Evolutionary conservation across 1,140 invertebrate species (phyloP), one percentile per base, ranked within the genome.

Genomic region (Neodiprion pinetum): DNA sequence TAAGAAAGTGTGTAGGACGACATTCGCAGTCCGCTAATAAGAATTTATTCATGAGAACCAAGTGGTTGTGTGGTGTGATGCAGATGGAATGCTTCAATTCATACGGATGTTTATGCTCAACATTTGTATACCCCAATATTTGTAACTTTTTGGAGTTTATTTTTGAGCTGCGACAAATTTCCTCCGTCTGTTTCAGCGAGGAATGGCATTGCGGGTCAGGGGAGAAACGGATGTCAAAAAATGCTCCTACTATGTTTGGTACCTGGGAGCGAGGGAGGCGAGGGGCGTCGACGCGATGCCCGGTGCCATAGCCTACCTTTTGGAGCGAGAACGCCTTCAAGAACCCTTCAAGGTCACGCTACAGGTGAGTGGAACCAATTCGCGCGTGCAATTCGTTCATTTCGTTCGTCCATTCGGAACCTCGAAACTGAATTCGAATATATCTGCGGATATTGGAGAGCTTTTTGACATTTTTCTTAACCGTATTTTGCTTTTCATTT

Each of bases 171-270:
- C 12, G 2, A 65, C 17, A 4, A 65, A 65, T 17, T 17, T 65
- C 61, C 61, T 65, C 17, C 61, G 12, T 14, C 17, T 40, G 28
- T 40, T 40, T 40, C 28, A 71, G 70, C 80, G 84, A 87, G 85
- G 84, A 77, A 89, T 89, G 88, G 88, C 88, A 78, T 78, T 88
- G 78, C 87, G 85, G 84, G 84, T 94, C 80, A 91, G 93, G 88
- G 87, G 94, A 80, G 92, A 93, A 83, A 95, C 95, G 84, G 96
- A 96, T 84, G 94, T 97, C 79, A 97, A 97, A 89, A 98, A 98
- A 86, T 95, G 96, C 68, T 98, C 97, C 49, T 99, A 98, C 88
- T 99, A 99, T 88, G 97, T 99, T 68, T 98, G 97, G 95, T 99
- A 99, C 89, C 91, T 99, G 78, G 98, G 98, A 23, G 97, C 97